Percentiles rank a stretch among this genome's conserved stretches.
These are phyloP conservation scores for Psococerastis gibbosa DNA, from an alignment of 2,888 invertebrate genomes.

Conservation along the genomic window DNA sequence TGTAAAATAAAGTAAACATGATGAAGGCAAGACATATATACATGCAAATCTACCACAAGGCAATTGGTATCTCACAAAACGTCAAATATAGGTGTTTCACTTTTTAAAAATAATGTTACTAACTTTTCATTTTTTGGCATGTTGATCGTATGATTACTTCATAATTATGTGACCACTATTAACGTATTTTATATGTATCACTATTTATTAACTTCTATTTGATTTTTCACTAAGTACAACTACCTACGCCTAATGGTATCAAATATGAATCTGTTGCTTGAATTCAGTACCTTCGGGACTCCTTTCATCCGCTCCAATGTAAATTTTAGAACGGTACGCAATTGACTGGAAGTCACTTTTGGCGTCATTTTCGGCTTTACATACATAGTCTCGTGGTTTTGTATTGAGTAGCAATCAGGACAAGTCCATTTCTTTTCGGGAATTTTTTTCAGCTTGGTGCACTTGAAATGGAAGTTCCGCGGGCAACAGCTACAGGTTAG, in stretches of 20 bases:
- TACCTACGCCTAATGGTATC: too few species aligned
- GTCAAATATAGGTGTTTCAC: too few species aligned
- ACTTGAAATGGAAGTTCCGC: conserved; percentile 65
- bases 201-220: too few species aligned
- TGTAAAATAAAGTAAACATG: conserved; percentile 25
- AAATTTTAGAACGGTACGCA: conserved; percentile 58
- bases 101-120: too few species aligned
- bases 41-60: conserved; percentile 17
- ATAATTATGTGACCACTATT: too few species aligned
- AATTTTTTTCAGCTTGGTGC: conserved; percentile 34
- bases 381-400: conserved; percentile 38
- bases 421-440: conserved; percentile 54
- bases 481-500: conserved; percentile 62
- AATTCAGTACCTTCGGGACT: conserved; percentile 46
- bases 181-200: too few species aligned
- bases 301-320: conserved; percentile 64
- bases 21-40: conserved; percentile 10
- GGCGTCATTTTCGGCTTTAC: conserved; percentile 48
- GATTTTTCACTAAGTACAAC: too few species aligned
- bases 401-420: conserved; percentile 59
- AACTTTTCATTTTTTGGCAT: too few species aligned
- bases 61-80: conserved; percentile 27
- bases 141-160: too few species aligned
- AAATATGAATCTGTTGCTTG: too few species aligned
- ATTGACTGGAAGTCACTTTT: conserved; percentile 48